Evolutionary conservation across 2,888 invertebrate genomes (phyloP), one percentile per base, ranked within the genome.

Genomic region (Coelopa pilipes): DNA sequence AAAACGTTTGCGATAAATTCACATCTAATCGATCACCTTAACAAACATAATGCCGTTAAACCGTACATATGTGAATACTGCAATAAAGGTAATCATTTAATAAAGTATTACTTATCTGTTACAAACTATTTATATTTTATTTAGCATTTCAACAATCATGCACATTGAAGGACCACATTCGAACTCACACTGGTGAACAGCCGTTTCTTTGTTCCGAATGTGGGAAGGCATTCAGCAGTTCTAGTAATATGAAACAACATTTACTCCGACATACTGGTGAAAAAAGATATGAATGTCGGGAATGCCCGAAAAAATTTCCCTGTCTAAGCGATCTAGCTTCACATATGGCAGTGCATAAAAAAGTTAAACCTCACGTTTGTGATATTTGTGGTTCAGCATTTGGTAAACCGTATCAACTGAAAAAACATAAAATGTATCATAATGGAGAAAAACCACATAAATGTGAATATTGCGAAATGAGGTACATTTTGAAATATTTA

Each of bases 371-470:
- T 0, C 90, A 90, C 84, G 89, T 90, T 76, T 92, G 92, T 77
- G 90, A 90, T 62, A 88, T 89, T 71, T 92, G 92, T 78, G 90
- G 90, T 12, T 90, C 91, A 76, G 79, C 88, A 17, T 90, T 90
- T 80, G 90, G 90, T 0, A 90, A 90, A 77, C 87, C 87, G 1
- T 89, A 88, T 79, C 90, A 90, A 1, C 82, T 92, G 50, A 91
- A 90, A 81, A 90, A 92, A 70, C 92, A 92, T 81, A 89, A 90
- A 81, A 84, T 91, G 60, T 92, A 92, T 59, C 92, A 92, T 79
- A 89, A 91, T 0, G 92, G 92, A 0, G 89, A 92, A 67, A 81
- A 79, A 47, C 80, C 79, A 13, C 78, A 80, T 66, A 80, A 81
- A 70, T 82, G 81, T 55, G 81, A 82, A 66, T 82, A 80, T 65